Base-by-base conservation (phyloP, 2,888 invertebrate genomes). In the Tenthredo amoena region DNA sequence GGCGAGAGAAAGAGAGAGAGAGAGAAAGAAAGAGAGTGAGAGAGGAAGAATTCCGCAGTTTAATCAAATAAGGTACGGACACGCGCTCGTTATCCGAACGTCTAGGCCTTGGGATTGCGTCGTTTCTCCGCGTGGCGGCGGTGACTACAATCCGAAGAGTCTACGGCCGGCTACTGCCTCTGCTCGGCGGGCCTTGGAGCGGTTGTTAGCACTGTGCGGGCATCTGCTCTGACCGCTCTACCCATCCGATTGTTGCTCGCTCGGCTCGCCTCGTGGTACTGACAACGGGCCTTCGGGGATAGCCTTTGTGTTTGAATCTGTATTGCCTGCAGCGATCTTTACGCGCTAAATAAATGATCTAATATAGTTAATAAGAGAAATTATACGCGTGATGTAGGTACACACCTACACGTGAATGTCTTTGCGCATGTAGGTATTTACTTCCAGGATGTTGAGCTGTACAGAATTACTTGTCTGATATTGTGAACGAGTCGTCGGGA, bases 21-120 rank as follows among this genome's bases (percentile, higher is more conserved):
- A 58, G 55, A 34, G 55, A 9, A 58, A 79, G 18, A 31, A 31
- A 76, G 50, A 55, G 26, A 50, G 18, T 9, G 55, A 50, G 31
- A 55, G 34, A 50, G 10, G n/a, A 34, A 34, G 58, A 81, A 81
- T 58, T 81, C 81, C 81, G 81, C 62, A 81, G 81, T 81, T 81
- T 81, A 81, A 81, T 81, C 81, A 81, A 81, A 81, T 81, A 81
- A 81, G 81, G 81, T 40, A 81, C 58, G 62, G 81, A 81, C 81
- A 81, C 81, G 81, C 81, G 81, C 81, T 81, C 40, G 81, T 81
- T 81, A 62, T 81, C 81, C 62, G 58, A 40, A 81, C 81, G 58
- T 81, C 81, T 81, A 81, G 58, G 79, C 79, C 79, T 81, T 62
- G 26, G 40, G 58, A 81, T 81, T 81, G 81, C 81, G 81, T 62